Evolutionary conservation across 1,140 invertebrate genomes (phyloP), one percentile per base, ranked within the genome.

Genomic region (Dufourea novaeangliae): DNA sequence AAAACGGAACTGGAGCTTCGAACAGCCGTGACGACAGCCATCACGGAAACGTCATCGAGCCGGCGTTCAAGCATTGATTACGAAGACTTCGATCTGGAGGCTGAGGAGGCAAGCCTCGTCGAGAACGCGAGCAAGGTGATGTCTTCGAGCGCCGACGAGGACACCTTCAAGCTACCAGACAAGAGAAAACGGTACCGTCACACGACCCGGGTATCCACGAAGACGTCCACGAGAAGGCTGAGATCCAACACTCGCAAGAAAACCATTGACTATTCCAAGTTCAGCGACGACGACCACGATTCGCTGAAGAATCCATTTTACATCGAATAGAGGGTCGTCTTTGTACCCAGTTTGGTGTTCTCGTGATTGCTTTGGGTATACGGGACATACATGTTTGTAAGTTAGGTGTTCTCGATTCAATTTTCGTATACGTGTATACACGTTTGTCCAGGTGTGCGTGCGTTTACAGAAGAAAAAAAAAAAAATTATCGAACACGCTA

Each of bases 121-220:
- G 69, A 61, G n/a, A 46, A 73, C 2, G 44, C 5, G 67, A 44
- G n/a, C n/a, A n/a, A 20, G 12, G 25, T 10, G 11, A 52, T 7
- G 20, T 50, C 46, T 6, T 20, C 61, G 46, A 61, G 50, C 64
- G 39, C 32, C 32, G 64, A 72, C 5, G 44, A 57, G 66, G 70
- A 79, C 25, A 78, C 77, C 20, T 89, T 89, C 29, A 86, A 88
- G 41, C 11, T 59, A 5, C 88, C 89, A 7, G 1, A 8, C 25
- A 63, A 32, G 79, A 87, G 1, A 29, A 5, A 8, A 8, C 46
- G 46, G 20, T 17, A n/a, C 4, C 46, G 46, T 0, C 14, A 1
- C 0, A 81, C 69, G 20, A 87, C 72, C 62, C 68, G 61, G n/a
- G 59, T 62, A 17, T 25, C 25, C 29, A n/a, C 17, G n/a, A 64